Evolutionary conservation across 2,113 vertebrate species (phyloP).

Genomic region (Tragelaphus buxtoni): DNA sequence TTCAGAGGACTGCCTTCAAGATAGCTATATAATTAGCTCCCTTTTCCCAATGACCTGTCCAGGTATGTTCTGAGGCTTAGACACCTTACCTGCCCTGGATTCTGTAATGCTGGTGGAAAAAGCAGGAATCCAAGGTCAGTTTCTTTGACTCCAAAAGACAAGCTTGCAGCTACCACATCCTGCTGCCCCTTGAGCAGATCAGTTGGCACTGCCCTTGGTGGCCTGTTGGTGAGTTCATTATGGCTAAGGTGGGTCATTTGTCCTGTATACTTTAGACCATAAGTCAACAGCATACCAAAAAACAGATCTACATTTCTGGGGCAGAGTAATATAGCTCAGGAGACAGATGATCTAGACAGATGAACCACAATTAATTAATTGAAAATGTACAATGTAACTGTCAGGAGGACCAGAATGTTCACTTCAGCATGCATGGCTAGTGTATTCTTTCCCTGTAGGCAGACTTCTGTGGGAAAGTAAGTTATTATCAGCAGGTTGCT

Average conservation of each 20-base stretch:
- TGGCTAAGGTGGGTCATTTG: neutral
- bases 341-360: neutral
- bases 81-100: neutral
- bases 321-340: neutral
- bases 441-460: neutral
- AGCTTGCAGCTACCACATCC: neutral
- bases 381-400: neutral
- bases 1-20: neutral
- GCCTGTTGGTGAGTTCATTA: neutral
- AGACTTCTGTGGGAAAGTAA: slow-evolving; percentile 15
- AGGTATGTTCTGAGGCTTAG: neutral
- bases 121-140: neutral
- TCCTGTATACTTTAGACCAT: neutral
- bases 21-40: neutral
- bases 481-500: slow-evolving; percentile 6
- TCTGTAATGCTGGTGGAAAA: neutral
- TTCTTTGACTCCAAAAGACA: neutral
- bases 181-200: neutral
- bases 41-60: too few species aligned
- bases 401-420: slow-evolving; percentile 16
- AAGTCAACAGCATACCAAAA: neutral
- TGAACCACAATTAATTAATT: neutral
- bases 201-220: neutral
- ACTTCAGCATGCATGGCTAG: neutral
- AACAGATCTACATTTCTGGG: neutral